These are phyloP conservation scores for Tetrapedia diversipes DNA, from an alignment of 2,888 invertebrate species.

Conservation along the genomic window DNA sequence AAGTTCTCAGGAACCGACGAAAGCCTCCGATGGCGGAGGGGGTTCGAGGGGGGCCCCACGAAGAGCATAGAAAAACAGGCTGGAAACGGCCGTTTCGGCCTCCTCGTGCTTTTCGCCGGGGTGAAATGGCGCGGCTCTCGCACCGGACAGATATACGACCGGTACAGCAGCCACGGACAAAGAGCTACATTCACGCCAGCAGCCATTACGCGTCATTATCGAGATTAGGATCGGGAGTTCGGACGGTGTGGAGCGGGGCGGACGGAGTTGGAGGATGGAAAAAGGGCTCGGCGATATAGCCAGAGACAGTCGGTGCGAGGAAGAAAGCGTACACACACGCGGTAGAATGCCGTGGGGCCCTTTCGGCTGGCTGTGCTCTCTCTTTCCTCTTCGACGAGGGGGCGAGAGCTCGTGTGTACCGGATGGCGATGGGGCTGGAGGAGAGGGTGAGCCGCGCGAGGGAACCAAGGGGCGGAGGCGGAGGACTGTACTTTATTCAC, in stretches of 20 bases:
- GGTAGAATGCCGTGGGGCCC: slow-evolving; percentile 59
- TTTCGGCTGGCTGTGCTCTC: slow-evolving; percentile 40
- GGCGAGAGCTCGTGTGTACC: slow-evolving; percentile 60
- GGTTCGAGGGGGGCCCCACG: slow-evolving; percentile 3
- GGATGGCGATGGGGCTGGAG: slow-evolving; percentile 50
- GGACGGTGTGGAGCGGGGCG: slow-evolving; percentile 34
- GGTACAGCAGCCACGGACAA: slow-evolving; percentile 77
- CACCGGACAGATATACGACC: slow-evolving; percentile 73
- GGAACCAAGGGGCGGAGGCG: neutral
- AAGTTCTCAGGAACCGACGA: slow-evolving; percentile 37
- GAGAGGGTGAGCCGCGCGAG: slow-evolving; percentile 39
- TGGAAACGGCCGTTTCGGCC: slow-evolving; percentile 68
- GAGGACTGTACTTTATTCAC: slow-evolving; percentile 65
- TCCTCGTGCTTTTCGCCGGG: slow-evolving; percentile 73
- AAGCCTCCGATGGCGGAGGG: neutral
- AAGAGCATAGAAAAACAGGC: slow-evolving; percentile 59
- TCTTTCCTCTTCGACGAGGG: slow-evolving; percentile 57
- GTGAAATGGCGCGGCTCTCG: slow-evolving; percentile 76
- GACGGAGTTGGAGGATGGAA: slow-evolving; percentile 20
- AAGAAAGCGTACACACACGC: slow-evolving; percentile 38
- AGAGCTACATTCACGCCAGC: slow-evolving; percentile 82
- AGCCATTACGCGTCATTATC: slow-evolving; percentile 83
- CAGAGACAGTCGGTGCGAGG: slow-evolving; percentile 46
- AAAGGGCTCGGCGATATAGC: neutral
- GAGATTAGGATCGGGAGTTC: slow-evolving; percentile 82